A percentile compares a stretch with the other conserved stretches of the same genome.
phyloP scores from a whole-genome alignment of 2,113 vertebrate genomes.

The Sebastes fasciatus region DNA sequence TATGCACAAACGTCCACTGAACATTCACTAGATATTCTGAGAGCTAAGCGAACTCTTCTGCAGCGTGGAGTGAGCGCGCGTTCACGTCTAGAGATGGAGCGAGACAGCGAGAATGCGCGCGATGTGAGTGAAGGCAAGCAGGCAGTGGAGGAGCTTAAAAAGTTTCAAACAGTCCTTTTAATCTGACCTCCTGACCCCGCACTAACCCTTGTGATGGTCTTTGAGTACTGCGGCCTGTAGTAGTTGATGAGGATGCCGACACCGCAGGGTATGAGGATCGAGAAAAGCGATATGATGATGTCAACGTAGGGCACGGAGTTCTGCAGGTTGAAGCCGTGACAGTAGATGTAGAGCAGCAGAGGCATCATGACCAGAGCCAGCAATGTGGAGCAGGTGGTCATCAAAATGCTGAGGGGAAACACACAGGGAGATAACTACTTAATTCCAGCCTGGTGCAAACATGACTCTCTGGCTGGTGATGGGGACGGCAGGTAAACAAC shows the following conservation, averaged over 20 bases:
- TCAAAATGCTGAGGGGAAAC: constrained; percentile 83
- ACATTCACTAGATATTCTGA: too few species aligned
- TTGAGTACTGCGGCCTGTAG: constrained; percentile 82
- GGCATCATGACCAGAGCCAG: constrained; percentile 89
- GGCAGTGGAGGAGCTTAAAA: too few species aligned
- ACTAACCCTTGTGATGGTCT: constrained; percentile 84
- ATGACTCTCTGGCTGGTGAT: too few species aligned
- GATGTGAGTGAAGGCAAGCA: too few species aligned
- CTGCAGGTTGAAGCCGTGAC: constrained; percentile 81
- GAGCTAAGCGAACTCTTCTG: too few species aligned
- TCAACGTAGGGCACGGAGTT: constrained; percentile 82
- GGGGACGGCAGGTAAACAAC: too few species aligned
- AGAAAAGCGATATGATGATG: constrained; percentile 80
- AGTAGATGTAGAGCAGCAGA: constrained; percentile 88
- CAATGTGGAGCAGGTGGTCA: constrained; percentile 87
- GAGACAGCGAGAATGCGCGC: too few species aligned
- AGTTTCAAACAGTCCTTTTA: too few species aligned
- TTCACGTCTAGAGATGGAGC: too few species aligned
- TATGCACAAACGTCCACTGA: too few species aligned
- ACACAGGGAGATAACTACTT: neutral
- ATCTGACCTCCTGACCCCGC: neutral
- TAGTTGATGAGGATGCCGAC: constrained; percentile 84
- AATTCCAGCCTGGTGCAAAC: too few species aligned
- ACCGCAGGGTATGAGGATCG: constrained; percentile 84
- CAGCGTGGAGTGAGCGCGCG: too few species aligned